Evolutionary conservation across 2,113 vertebrate species (phyloP).

Genomic region (Uria lomvia): DNA sequence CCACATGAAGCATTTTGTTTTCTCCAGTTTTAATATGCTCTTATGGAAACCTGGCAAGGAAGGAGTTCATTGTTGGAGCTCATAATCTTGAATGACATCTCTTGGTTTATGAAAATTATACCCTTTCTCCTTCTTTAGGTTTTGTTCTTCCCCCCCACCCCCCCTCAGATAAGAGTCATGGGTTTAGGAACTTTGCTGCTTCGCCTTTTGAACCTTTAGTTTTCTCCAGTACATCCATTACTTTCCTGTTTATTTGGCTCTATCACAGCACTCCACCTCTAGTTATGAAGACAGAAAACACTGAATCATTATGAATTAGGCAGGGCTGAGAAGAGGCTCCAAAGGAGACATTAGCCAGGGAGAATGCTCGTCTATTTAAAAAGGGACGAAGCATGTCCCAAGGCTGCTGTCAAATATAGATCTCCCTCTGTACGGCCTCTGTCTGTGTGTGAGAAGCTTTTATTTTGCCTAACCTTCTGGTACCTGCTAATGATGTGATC

Average conservation of each 20-base stretch:
- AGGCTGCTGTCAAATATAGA: slow-evolving; percentile 48
- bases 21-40: not conserved
- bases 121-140: not conserved
- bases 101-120: not conserved
- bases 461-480: slow-evolving; percentile 4
- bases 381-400: not conserved
- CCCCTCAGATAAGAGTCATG: not conserved
- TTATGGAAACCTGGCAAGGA: not conserved
- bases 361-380: not conserved
- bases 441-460: slow-evolving; percentile 3
- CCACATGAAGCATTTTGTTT: not conserved
- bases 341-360: not conserved
- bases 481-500: slow-evolving; percentile 45
- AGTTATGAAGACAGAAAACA: not conserved
- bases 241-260: slow-evolving; percentile 28
- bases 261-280: not conserved
- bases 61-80: not conserved
- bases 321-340: not conserved
- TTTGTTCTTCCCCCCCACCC: not conserved
- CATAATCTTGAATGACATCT: not conserved
- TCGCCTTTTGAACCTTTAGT: not conserved
- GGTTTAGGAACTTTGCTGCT: not conserved
- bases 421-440: not conserved
- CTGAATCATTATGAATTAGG: not conserved
- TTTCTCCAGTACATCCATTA: not conserved